Conservation (phyloP, 1,140 invertebrate genomes). For the Myzus persicae region DNA sequence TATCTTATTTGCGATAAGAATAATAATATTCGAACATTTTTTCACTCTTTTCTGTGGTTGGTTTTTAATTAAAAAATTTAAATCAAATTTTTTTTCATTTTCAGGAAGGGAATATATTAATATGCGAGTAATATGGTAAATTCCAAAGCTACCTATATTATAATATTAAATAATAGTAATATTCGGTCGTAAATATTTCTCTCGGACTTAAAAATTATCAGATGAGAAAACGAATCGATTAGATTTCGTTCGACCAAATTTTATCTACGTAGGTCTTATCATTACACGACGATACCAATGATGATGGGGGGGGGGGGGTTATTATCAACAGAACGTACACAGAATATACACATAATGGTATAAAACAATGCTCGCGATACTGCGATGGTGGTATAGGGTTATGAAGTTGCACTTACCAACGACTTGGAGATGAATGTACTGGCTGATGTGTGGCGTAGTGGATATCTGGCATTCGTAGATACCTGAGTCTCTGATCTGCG, state of each 20-base stretch:
- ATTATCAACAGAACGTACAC: too few species aligned
- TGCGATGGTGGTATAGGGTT: neutral
- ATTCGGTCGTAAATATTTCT: neutral
- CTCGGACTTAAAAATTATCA: neutral
- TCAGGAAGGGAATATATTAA: too few species aligned
- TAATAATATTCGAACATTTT: neutral
- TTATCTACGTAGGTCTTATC: neutral
- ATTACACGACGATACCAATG: neutral
- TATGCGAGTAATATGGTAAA: neutral
- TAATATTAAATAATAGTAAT: neutral
- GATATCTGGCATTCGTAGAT: slow-evolving; percentile 91
- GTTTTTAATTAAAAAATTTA: slow-evolving; percentile 1
- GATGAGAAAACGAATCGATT: neutral
- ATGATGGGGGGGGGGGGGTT: too few species aligned
- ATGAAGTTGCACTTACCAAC: slow-evolving; percentile 74
- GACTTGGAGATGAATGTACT: slow-evolving; percentile 84
- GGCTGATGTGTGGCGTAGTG: slow-evolving; percentile 86
- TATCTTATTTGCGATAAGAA: neutral
- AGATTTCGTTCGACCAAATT: neutral
- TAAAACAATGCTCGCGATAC: too few species aligned
- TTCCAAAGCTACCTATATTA: neutral
- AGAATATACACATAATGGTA: too few species aligned
- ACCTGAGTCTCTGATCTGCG: slow-evolving; percentile 81
- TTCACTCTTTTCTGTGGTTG: neutral
- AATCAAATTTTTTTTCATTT: neutral